phyloP scores from a whole-genome alignment of 2,888 invertebrate genomes.

The Cataglyphis cursor region DNA sequence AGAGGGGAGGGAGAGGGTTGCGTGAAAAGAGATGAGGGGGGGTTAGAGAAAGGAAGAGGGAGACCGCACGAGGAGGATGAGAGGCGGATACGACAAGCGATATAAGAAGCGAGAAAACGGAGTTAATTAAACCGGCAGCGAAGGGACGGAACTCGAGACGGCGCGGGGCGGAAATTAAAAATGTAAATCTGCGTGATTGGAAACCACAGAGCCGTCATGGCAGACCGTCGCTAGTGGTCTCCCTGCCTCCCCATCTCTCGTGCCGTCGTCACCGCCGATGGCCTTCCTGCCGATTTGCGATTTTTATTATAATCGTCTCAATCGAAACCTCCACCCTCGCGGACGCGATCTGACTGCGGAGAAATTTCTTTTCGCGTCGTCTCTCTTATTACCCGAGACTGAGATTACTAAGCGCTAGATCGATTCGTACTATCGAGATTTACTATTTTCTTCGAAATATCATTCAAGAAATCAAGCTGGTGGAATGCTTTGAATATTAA shows the following conservation, averaged over 20 bases:
- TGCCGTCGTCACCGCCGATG: background rate
- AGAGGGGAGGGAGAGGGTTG: background rate
- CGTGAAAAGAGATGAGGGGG: no score
- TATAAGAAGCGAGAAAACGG: constrained; percentile 81
- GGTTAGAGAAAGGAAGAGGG: background rate
- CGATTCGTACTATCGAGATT: constrained; percentile 10
- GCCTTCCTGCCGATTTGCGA: constrained; percentile 62
- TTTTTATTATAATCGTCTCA: constrained; percentile 71
- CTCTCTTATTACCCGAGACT: constrained; percentile 28
- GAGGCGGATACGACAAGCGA: constrained; percentile 69
- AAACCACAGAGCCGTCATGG: constrained; percentile 69
- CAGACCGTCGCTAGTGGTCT: constrained; percentile 10
- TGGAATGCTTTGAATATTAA: constrained; percentile 35
- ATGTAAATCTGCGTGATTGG: constrained; percentile 83
- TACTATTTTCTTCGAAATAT: constrained; percentile 25
- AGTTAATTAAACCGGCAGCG: constrained; percentile 82
- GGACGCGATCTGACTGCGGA: constrained; percentile 58
- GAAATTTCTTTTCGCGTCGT: constrained; percentile 4
- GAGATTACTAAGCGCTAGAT: constrained; percentile 36
- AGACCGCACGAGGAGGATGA: constrained; percentile 19
- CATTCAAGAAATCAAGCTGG: constrained; percentile 13
- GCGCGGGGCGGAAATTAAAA: constrained; percentile 81
- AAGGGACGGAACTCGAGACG: constrained; percentile 61
- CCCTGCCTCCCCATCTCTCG: background rate
- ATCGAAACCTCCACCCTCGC: constrained; percentile 52